Evolutionary conservation across 1,140 invertebrate genomes (phyloP).

Genomic region (Apis dorsata): DNA sequence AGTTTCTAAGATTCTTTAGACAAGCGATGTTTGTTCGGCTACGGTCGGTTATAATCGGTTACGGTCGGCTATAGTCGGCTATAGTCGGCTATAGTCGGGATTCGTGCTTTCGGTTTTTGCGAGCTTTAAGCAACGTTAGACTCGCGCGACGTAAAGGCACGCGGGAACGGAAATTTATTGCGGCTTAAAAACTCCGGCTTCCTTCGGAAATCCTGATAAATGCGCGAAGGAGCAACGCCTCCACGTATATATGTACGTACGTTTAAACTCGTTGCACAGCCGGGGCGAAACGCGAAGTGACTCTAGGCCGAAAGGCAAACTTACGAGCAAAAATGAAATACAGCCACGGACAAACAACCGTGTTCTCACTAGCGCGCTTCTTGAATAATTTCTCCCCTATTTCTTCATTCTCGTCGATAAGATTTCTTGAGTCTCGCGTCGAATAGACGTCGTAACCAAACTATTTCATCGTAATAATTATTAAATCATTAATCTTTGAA

Average conservation of each 20-base stretch:
- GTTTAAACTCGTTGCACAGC: slow-evolving; percentile 42
- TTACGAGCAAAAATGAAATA: slow-evolving; percentile 55
- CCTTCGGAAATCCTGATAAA: slow-evolving; percentile 80
- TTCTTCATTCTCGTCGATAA: background rate
- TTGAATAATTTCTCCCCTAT: background rate
- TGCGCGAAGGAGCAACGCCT: slow-evolving; percentile 72
- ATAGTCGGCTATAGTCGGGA: background rate
- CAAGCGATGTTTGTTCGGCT: too few relatives aligned
- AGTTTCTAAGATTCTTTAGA: too few relatives aligned
- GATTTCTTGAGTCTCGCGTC: background rate
- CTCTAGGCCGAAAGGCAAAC: slow-evolving; percentile 78
- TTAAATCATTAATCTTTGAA: too few relatives aligned
- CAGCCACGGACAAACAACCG: slow-evolving; percentile 55
- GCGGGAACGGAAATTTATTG: slow-evolving; percentile 76
- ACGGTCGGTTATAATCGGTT: too few relatives aligned
- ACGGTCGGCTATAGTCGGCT: too few relatives aligned
- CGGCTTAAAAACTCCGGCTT: slow-evolving; percentile 80
- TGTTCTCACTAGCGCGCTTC: background rate
- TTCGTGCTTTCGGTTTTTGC: slow-evolving; percentile 62
- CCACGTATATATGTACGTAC: slow-evolving; percentile 50
- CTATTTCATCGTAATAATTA: too few relatives aligned
- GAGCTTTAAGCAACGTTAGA: slow-evolving; percentile 64
- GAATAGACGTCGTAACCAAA: background rate
- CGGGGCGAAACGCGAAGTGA: slow-evolving; percentile 55
- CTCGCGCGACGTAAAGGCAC: slow-evolving; percentile 56